Conservation (phyloP, 2,888 invertebrate species). For the Epistrophella euchroma region DNA sequence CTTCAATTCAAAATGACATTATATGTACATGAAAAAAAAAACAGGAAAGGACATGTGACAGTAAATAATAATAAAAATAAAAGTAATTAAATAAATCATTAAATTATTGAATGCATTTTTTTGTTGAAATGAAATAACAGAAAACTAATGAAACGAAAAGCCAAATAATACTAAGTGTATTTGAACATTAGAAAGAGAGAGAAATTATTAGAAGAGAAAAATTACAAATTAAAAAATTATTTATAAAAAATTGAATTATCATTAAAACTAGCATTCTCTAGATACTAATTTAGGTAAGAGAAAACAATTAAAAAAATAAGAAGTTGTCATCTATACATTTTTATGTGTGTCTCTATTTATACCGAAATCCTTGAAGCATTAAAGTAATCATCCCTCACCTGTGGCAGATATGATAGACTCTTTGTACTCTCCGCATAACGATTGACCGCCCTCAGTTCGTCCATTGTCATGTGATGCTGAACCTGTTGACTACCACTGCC, state of each 20-base stretch:
- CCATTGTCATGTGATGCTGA: constrained; percentile 89
- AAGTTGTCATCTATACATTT: constrained; percentile 70
- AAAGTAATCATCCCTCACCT: constrained; percentile 87
- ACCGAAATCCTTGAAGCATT: constrained; percentile 83
- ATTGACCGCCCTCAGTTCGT: constrained; percentile 93
- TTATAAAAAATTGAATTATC: constrained; percentile 42
- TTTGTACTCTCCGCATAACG: constrained; percentile 96
- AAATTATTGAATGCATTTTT: constrained; percentile 7
- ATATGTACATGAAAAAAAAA: constrained; percentile 35
- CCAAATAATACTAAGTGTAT: constrained; percentile 33
- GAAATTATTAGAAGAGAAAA: constrained; percentile 61
- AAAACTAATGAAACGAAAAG: constrained; percentile 23
- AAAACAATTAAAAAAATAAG: constrained; percentile 56
- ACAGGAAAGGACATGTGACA: constrained; percentile 36
- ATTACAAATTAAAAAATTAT: constrained; percentile 32
- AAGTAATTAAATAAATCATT: constrained; percentile 9
- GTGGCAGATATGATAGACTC: constrained; percentile 95
- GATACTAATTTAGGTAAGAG: constrained; percentile 50
- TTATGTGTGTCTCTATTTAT: constrained; percentile 76
- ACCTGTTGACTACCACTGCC: constrained; percentile 78
- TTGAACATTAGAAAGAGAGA: constrained; percentile 54
- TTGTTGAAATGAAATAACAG: constrained; percentile 12
- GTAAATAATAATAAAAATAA: constrained; percentile 24
- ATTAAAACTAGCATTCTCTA: constrained; percentile 69
- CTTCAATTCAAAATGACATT: constrained; percentile 59